Evolutionary conservation across 2,888 invertebrate genomes (phyloP).

Genomic region (Epiblema foenella): DNA sequence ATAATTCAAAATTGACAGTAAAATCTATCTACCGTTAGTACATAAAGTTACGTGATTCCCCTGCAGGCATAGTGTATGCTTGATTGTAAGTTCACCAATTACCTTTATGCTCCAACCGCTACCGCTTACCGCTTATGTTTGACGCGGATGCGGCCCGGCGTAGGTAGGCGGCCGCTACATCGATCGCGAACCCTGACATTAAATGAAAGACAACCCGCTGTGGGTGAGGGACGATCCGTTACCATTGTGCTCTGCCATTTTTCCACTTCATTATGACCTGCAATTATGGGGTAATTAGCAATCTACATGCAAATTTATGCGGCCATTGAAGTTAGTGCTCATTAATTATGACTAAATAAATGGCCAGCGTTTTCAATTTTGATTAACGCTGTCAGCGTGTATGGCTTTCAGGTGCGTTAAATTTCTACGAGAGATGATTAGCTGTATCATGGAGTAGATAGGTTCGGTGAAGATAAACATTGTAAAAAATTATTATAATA

Average conservation of each 20-base stretch:
- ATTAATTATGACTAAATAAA: background rate
- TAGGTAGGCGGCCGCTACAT: constrained; percentile 74
- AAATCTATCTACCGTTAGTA: no score
- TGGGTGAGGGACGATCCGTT: constrained; percentile 58
- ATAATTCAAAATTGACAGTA: no score
- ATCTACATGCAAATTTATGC: constrained; percentile 31
- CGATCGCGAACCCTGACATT: constrained; percentile 82
- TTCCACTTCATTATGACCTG: constrained; percentile 23
- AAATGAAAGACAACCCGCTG: constrained; percentile 67
- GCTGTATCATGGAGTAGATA: no score
- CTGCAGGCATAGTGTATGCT: no score
- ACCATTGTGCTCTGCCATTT: constrained; percentile 46
- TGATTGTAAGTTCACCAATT: no score
- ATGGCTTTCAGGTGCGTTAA: background rate
- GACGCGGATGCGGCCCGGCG: constrained; percentile 61
- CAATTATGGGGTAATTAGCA: constrained; percentile 20
- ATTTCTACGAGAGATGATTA: no score
- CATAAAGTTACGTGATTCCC: no score
- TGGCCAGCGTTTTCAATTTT: background rate
- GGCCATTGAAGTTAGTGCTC: constrained; percentile 8
- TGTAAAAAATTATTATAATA: no score
- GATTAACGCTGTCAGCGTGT: background rate
- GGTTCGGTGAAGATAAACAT: no score
- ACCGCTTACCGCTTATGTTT: background rate
- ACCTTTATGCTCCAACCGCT: constrained; percentile 9